Base-by-base conservation (phyloP, 2,797 vertebrate species). In the Mionectes olivaceus region DNA sequence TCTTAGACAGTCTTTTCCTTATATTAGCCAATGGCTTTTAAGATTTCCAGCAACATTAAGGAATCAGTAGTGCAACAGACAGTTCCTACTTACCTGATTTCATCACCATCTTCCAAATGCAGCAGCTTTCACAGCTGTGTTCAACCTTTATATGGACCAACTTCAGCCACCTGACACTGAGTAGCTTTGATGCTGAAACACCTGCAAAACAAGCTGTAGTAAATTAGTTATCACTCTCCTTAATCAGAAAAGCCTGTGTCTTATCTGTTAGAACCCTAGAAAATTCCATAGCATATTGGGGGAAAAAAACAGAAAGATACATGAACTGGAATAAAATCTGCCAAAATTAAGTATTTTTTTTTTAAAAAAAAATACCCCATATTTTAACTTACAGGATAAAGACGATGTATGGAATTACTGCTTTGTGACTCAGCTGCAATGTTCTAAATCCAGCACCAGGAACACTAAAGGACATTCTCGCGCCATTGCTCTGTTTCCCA, bases 71-170 rank as follows among this genome's bases (percentile, higher is more conserved):
- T 2, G 1, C 5, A 83, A 60, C 35, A 5, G 1, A 10, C 1
- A 10, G 5, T 30, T 68, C 50, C 37, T 17, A 6, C 27, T 76
- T 55, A 50, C 59, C 8, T 6, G 0, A 2, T 13, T 69, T 27
- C 9, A 52, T 2, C 21, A n/a, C 3, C 8, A 7, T 41, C 19
- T n/a, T 75, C 37, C 12, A 55, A 30, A 2, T 0, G 0, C 17
- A 75, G n/a, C 37, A 88, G 8, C 46, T 39, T 32, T 14, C 0
- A 1, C 0, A 0, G 3, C 18, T 2, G 0, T 4, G 8, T 19
- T 61, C 55, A 84, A 18, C 37, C 9, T 57, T 64, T 28, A 13
- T 10, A n/a, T 4, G 6, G 30, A 21, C 13, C 25, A 57, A 2
- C 19, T 74, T 41, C 46, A 75, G 24, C 24, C 19, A n/a, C 8